Evolutionary conservation across 1,140 invertebrate genomes (phyloP).

Genomic region (Goniozus legneri): DNA sequence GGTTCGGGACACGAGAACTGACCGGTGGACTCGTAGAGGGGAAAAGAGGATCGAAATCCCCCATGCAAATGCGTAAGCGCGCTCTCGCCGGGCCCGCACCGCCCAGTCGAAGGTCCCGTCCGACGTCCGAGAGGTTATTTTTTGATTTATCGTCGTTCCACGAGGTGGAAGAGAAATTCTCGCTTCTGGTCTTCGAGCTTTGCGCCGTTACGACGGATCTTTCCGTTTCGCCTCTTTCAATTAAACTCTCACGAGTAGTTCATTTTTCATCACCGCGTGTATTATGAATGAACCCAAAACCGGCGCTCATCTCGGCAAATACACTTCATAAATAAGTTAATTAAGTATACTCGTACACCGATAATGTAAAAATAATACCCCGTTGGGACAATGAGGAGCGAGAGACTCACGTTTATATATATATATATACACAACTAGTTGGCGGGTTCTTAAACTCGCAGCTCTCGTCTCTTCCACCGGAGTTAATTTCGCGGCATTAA

Average conservation of each 20-base stretch:
- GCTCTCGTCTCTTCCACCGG: slow-evolving; percentile 36
- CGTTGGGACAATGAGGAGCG: slow-evolving; percentile 32
- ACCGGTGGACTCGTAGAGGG: slow-evolving; percentile 22
- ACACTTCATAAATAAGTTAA: slow-evolving; percentile 49
- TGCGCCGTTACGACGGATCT: too few species aligned
- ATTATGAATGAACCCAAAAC: too few species aligned
- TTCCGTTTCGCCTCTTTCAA: too few species aligned
- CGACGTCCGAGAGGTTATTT: slow-evolving; percentile 9
- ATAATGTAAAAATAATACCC: slow-evolving; percentile 52
- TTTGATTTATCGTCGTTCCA: slow-evolving; percentile 29
- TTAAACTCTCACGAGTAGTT: too few species aligned
- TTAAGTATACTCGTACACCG: slow-evolving; percentile 39
- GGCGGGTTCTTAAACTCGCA: slow-evolving; percentile 51
- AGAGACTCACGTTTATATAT: slow-evolving; percentile 4
- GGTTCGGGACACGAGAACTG: slow-evolving; percentile 26
- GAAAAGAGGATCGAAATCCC: slow-evolving; percentile 18
- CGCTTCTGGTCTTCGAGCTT: too few species aligned
- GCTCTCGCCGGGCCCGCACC: slow-evolving; percentile 6
- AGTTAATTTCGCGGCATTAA: slow-evolving; percentile 54
- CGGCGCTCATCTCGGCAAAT: too few species aligned
- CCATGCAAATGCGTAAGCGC: slow-evolving; percentile 34
- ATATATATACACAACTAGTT: slow-evolving; percentile 19
- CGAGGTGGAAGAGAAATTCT: too few species aligned
- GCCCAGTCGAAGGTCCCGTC: slow-evolving; percentile 4
- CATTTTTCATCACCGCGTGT: too few species aligned